phyloP scores from a whole-genome alignment of 2,113 vertebrate genomes.

The Silurus glanis region DNA sequence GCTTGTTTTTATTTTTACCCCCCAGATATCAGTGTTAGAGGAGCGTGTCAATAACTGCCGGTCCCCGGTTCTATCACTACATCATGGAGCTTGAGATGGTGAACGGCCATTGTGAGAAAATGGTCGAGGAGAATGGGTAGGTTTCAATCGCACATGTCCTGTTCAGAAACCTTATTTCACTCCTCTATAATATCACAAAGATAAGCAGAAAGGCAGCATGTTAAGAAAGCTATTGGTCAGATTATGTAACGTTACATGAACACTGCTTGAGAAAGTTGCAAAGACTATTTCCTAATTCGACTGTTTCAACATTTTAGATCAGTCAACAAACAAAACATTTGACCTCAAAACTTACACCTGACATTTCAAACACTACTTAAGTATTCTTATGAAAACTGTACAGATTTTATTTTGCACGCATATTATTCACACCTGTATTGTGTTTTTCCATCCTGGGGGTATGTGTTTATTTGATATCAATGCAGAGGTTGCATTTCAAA shows the following conservation, averaged over 20 bases:
- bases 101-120: slow-evolving; percentile 66
- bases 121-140: slow-evolving; percentile 61
- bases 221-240: neutral
- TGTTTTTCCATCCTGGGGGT: too few species aligned
- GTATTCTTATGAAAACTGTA: neutral
- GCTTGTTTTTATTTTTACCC: neutral
- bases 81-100: slow-evolving; percentile 70
- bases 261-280: neutral
- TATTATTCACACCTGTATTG: too few species aligned
- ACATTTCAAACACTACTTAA: neutral
- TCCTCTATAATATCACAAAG: too few species aligned
- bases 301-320: neutral
- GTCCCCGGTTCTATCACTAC: neutral
- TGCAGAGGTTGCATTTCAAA: too few species aligned
- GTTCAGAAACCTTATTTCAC: neutral
- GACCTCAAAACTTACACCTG: neutral
- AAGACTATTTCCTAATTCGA: neutral
- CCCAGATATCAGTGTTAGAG: neutral
- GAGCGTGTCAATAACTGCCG: neutral
- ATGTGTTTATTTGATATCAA: too few species aligned
- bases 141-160: slow-evolving; percentile 12
- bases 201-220: neutral
- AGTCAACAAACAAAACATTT: neutral
- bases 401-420: too few species aligned
- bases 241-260: neutral